phyloP scores from a whole-genome alignment of 2,888 invertebrate genomes.

The Desoria tigrina region DNA sequence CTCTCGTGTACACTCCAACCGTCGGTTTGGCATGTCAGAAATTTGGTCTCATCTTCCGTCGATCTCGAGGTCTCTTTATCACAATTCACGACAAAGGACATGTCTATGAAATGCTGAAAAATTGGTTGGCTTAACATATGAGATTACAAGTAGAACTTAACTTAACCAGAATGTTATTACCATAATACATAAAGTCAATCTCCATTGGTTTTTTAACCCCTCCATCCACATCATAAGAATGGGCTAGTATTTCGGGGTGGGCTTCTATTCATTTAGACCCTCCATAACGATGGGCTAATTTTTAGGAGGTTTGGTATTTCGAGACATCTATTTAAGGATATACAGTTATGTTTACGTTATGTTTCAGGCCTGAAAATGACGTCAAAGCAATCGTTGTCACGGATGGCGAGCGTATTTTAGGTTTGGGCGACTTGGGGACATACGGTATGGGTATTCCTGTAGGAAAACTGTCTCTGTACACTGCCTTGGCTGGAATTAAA shows the following conservation, averaged over 20 bases:
- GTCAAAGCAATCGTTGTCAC: conserved; percentile 91
- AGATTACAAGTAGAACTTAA: neutral
- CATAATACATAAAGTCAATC: no score
- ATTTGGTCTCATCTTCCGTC: conserved; percentile 70
- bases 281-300: no score
- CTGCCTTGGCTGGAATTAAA: conserved; percentile 93
- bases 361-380: conserved; percentile 76
- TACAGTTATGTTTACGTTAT: no score
- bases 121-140: conserved; percentile 77
- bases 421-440: conserved; percentile 94
- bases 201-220: no score
- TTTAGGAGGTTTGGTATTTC: no score
- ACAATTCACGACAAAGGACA: conserved; percentile 95
- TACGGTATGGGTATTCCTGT: conserved; percentile 99
- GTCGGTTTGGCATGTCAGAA: conserved; percentile 97
- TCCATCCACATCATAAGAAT: no score
- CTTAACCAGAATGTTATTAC: no score
- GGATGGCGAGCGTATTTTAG: conserved; percentile 96
- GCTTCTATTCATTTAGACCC: no score
- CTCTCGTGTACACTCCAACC: conserved; percentile 91
- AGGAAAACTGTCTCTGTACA: conserved; percentile 94
- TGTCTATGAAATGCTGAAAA: conserved; percentile 87
- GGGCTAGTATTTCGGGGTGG: no score
- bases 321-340: no score
- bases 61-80: conserved; percentile 90